These are phyloP conservation scores for Aquatica leii DNA, from an alignment of 2,888 invertebrate species.

Conservation along the genomic window DNA sequence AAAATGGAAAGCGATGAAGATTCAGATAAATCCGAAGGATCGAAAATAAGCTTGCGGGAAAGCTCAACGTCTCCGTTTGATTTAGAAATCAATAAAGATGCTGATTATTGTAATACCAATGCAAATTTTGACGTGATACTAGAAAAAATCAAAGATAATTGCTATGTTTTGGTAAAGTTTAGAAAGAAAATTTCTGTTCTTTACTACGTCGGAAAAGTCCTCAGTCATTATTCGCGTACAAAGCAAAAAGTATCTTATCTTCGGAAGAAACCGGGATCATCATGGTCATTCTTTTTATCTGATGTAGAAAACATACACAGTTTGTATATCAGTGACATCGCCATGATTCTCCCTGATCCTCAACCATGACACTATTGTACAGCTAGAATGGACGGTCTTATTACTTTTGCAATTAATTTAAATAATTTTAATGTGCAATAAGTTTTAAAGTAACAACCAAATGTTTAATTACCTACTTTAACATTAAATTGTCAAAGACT, in stretches of 20 bases:
- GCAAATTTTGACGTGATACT: neutral
- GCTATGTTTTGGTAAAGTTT: neutral
- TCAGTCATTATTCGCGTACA: neutral
- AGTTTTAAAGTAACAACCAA: too few species aligned
- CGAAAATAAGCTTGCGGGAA: neutral
- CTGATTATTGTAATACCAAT: neutral
- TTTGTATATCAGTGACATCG: neutral
- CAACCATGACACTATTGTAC: neutral
- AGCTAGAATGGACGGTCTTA: neutral
- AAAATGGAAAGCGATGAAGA: too few species aligned
- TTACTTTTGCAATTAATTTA: neutral
- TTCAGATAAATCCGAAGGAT: neutral
- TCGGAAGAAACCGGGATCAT: constrained; percentile 1
- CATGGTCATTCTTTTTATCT: neutral
- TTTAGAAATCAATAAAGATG: neutral
- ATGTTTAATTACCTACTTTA: too few species aligned
- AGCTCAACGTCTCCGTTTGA: neutral
- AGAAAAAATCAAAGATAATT: neutral
- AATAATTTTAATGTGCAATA: constrained; percentile 4
- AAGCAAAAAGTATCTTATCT: neutral
- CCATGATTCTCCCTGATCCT: neutral
- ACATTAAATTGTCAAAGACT: too few species aligned
- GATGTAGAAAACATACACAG: neutral
- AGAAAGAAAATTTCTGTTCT: neutral
- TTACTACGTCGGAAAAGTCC: neutral